Percentiles rank a stretch among this genome's conserved stretches.
Evolutionary conservation across 2,113 vertebrate genomes (phyloP).

Genomic region (Otocyon megalotis): DNA sequence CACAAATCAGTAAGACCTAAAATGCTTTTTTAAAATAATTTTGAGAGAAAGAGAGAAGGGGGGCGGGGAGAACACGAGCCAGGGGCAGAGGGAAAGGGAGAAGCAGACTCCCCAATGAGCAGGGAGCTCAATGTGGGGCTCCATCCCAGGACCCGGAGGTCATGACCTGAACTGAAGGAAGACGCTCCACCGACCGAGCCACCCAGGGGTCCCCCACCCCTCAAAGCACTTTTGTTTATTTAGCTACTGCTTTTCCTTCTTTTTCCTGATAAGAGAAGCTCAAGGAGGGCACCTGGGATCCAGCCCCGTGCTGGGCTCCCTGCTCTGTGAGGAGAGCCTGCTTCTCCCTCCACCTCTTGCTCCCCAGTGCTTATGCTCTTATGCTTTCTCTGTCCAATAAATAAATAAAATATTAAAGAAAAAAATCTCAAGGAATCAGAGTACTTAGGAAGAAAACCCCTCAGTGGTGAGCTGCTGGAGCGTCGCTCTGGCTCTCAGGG

Average conservation of each 20-base stretch:
- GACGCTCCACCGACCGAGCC: background rate
- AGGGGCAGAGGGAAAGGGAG: no score
- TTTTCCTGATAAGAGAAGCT: background rate
- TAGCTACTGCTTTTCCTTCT: background rate
- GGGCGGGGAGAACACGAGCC: no score
- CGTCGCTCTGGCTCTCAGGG: accelerated
- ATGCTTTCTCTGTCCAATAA: no score
- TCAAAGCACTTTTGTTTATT: background rate
- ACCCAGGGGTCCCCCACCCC: background rate
- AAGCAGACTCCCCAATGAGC: no score
- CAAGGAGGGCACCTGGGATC: background rate
- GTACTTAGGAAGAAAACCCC: background rate
- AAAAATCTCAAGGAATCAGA: background rate
- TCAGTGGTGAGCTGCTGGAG: background rate
- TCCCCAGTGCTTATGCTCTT: no score
- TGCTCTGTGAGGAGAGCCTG: no score
- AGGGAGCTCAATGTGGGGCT: background rate
- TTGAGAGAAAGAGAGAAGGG: background rate
- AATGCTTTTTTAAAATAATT: background rate
- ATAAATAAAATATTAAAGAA: background rate
- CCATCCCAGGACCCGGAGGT: background rate
- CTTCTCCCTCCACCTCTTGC: no score
- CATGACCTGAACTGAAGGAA: background rate
- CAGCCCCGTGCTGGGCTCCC: no score
- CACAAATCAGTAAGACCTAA: accelerated